Conservation (phyloP, 1,140 invertebrate genomes). For the Anagrus nilaparvatae region DNA sequence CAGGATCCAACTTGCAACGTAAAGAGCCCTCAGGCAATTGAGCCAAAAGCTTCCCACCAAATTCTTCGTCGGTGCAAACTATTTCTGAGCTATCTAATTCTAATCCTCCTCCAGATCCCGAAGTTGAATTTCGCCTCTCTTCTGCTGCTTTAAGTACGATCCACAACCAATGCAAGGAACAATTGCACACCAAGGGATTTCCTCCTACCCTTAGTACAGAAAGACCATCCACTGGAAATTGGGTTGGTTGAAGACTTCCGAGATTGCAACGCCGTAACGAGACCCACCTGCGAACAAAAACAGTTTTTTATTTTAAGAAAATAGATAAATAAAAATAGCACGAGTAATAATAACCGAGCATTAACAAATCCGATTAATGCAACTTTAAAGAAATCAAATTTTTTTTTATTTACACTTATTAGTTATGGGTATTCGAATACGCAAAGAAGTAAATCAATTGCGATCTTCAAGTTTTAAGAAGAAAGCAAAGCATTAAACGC, state of each 20-base stretch:
- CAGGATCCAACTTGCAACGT: constrained; percentile 30
- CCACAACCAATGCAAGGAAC: constrained; percentile 78
- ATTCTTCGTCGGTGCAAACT: constrained; percentile 35
- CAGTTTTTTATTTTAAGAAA: constrained; percentile 12
- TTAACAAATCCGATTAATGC: no score
- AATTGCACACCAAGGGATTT: constrained; percentile 80
- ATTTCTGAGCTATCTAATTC: constrained; percentile 34
- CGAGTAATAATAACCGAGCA: no score
- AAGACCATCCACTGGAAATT: constrained; percentile 68
- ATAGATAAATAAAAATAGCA: no score
- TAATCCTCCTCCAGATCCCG: constrained; percentile 28
- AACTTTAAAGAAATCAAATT: no score
- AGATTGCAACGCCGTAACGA: constrained; percentile 63
- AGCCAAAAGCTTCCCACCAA: constrained; percentile 29
- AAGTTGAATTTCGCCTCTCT: constrained; percentile 29
- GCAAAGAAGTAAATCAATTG: no score
- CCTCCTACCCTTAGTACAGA: constrained; percentile 60
- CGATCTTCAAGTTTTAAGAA: no score
- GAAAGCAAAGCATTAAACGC: no score
- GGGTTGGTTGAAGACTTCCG: constrained; percentile 60
- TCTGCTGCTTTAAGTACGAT: constrained; percentile 47
- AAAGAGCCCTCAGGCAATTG: constrained; percentile 31
- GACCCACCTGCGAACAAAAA: constrained; percentile 34
- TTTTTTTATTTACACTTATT: no score
- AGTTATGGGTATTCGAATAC: no score